Base-by-base conservation (phyloP, 2,888 invertebrate genomes). In the Xiphydria camelus region DNA sequence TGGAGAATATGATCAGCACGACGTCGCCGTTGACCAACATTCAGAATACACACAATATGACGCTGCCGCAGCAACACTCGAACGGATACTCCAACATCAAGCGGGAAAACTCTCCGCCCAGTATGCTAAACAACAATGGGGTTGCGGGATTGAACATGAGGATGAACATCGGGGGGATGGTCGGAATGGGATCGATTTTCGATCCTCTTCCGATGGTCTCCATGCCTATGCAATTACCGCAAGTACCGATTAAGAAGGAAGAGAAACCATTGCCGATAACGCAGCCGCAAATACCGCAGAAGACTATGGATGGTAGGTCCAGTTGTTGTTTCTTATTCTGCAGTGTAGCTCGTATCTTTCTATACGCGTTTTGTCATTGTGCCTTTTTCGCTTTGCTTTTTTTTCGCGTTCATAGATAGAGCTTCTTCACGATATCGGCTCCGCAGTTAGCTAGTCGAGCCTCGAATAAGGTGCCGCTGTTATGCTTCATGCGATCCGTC, bases 181-280 rank as follows among this genome's bases (percentile, higher is more conserved):
- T 81, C 0, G 62, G 63, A n/a, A 82, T 84, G 45, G 75, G 82
- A 1, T 85, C 86, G 12, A 84, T 87, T 58, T 86, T 86, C 61
- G 86, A 86, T 61, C 83, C 85, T 0, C 61, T 83, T 29, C 82
- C 83, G 22, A 62, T 67, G 19, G 53, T 62, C 9, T 53, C 60
- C 18, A 62, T 66, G 75, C 66, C 71, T 12, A 76, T 76, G 68
- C 76, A 73, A 50, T 77, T 73, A 51, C 77, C 62, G 59, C 68
- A 75, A 73, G 76, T 80, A n/a, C 68, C 76, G 1, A 55, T 76
- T 12, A 82, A 82, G 53, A 83, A 83, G 57, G 84, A 83, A 49
- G 82, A 87, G 36, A 78, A 78, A n/a, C 79, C 81, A 0, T 61
- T 86, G 39, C 79, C 86, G 5, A 85, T 85, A 51, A 83, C 83